Evolutionary conservation across 2,888 invertebrate genomes (phyloP), one percentile per base, ranked within the genome.

Genomic region (Hanleya hanleyi): DNA sequence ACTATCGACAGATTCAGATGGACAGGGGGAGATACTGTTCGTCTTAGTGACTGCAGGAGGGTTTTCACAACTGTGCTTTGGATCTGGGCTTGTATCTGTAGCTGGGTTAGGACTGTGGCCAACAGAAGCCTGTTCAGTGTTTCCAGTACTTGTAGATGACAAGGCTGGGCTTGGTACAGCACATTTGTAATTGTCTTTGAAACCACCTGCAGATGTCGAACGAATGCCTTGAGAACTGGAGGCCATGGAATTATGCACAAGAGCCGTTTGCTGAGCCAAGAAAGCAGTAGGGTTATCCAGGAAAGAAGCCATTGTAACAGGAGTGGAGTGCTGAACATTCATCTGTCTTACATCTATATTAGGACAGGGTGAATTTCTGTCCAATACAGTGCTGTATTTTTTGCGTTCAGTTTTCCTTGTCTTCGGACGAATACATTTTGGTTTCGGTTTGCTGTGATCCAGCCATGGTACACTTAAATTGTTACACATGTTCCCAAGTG

Each of bases 251-350:
- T 77, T 84, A 76, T 86, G 86, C 18, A 97, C 91, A 80, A 97
- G 90, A 37, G 95, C 95, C 0, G 97, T 96, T 90, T 97, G 97
- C 84, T 97, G 96, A 5, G 96, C 96, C 81, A 97, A 92, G 91
- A 96, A 97, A 1, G 96, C 97, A 85, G 94, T 95, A 0, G 97
- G 96, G 90, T 97, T 96, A 81, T 97, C 97, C 92, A 97, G 94
- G 88, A 96, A 97, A 38, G 96, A 96, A 26, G 84, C 82, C 38
- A 84, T 32, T 12, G 70, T 49, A 29, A n/a, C 35, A 22, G 38
- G 47, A 38, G 29, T 67, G 6, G 38, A 18, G 12, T 47, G 12
- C 26, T n/a, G 18, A 15, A n/a, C 38, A 51, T 65, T 26, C 79
- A 93, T 91, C 81, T 93, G 92, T 72, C 93, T 89, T 1, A 93